A percentile compares a stretch with the other conserved stretches of the same genome.
Conservation (phyloP, 2,113 vertebrate species). For the Notothenia rossii region DNA sequence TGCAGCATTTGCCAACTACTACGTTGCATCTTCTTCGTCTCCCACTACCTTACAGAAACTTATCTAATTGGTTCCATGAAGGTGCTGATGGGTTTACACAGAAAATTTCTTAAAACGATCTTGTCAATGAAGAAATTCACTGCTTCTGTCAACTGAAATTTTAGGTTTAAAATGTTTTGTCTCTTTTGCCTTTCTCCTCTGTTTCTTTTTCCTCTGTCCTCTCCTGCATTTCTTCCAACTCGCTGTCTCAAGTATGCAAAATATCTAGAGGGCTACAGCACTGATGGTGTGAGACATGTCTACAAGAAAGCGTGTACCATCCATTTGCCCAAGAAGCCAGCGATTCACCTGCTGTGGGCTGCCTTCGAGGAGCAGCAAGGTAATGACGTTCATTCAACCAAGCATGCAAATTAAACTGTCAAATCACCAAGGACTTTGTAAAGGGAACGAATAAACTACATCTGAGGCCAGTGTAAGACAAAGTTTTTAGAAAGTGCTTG, state of each 20-base stretch:
- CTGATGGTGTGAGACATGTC: constrained; percentile 94
- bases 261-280: constrained; percentile 98
- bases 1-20: constrained; percentile 99
- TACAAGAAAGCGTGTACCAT: constrained; percentile 96
- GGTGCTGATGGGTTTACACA: constrained; percentile 99
- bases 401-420: background rate
- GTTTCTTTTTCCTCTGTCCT: constrained; percentile 58
- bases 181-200: constrained; percentile 68
- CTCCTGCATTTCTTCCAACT: constrained; percentile 69
- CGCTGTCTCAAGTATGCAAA: constrained; percentile 92
- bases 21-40: constrained; percentile 99
- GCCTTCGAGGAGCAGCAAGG: constrained; percentile 99
- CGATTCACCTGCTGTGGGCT: constrained; percentile 96
- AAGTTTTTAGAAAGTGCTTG: too few relatives aligned
- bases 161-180: constrained; percentile 73
- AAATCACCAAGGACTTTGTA: background rate
- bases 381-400: constrained; percentile 71
- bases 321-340: constrained; percentile 95
- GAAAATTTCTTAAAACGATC: constrained; percentile 97
- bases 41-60: constrained; percentile 99
- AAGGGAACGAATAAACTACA: background rate
- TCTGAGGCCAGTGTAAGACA: background rate
- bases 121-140: constrained; percentile 93
- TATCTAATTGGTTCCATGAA: constrained; percentile 99
- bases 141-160: constrained; percentile 80